Percentiles rank a stretch among this genome's conserved stretches.
Conservation (phyloP, 1,140 invertebrate genomes). For the Drosophila bocqueti region DNA sequence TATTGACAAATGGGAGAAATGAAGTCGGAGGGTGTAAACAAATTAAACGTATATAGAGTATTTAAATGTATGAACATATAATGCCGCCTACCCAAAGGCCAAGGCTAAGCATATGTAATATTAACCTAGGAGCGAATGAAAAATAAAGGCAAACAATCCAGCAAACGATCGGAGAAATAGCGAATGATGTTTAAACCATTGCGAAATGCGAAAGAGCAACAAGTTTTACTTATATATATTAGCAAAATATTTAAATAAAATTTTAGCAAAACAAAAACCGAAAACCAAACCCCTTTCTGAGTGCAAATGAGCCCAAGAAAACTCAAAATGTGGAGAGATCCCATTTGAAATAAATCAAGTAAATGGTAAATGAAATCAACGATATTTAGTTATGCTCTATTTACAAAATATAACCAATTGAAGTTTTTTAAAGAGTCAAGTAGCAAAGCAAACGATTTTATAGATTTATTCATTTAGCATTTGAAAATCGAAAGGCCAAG, state of each 20-base stretch:
- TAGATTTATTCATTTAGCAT: conserved; percentile 67
- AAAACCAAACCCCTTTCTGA: conserved; percentile 61
- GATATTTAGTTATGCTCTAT: conserved; percentile 81
- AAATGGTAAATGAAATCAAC: conserved; percentile 42
- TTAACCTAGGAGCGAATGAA: conserved; percentile 68
- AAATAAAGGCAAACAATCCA: conserved; percentile 33
- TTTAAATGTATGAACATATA: conserved; percentile 74
- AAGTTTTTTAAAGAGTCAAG: conserved; percentile 68
- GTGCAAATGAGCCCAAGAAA: conserved; percentile 33
- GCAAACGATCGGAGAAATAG: conserved; percentile 47
- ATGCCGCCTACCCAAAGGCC: conserved; percentile 24
- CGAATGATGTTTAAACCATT: conserved; percentile 57
- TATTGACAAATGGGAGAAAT: conserved; percentile 73
- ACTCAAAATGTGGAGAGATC: conserved; percentile 12
- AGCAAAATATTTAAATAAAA: conserved; percentile 82
- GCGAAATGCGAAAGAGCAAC: conserved; percentile 35
- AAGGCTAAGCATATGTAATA: conserved; percentile 59
- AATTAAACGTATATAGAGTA: conserved; percentile 78
- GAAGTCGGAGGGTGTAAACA: conserved; percentile 60
- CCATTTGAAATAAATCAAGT: conserved; percentile 25
- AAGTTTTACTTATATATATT: conserved; percentile 81
- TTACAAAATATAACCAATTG: conserved; percentile 75
- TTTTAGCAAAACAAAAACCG: conserved; percentile 70
- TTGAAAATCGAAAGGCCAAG: conserved; percentile 34
- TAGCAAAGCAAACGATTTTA: conserved; percentile 63